Base-by-base conservation (phyloP, 2,888 invertebrate species). In the Cryptophagus acutangulus region DNA sequence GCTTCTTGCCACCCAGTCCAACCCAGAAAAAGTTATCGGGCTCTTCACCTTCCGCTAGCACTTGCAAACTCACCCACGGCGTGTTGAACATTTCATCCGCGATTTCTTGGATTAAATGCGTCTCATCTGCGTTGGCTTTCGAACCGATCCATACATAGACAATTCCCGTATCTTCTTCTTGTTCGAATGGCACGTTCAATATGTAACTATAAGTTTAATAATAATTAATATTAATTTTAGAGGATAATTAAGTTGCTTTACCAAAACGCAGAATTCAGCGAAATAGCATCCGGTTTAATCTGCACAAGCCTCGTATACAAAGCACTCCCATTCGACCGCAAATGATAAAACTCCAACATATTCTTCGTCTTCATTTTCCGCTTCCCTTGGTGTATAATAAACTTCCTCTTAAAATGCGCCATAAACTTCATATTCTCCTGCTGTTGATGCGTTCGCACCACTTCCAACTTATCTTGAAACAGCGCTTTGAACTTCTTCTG, bases 1-100 rank as follows among this genome's bases (percentile, higher is more conserved):
- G 81, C 67, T 92, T 93, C 58, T 82, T 84, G 0, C 94, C 95
- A 38, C 91, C 90, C 2, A 61, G 74, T n/a, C 85, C 94, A 29
- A 93, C 85, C 96, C 96, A 97, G 74, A 96, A 96, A 77, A 96
- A 96, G 65, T 95, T 95, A 63, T 96, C 95, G 0, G 96, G 95
- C 69, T 97, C 97, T 64, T 90, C 90, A 10, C 95, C 95, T 73
- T 96, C 96, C 41, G 83, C 83, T 36, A 94, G 67, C 10, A 91
- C 81, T 74, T 86, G 84, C 49, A 84, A 60, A 66, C 82, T 83
- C 46, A 83, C 80, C 83, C 83, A 84, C 0, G 83, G 82, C 64
- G 75, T 87, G 62, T 90, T 89, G 66, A 90, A 92, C 81, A 92
- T 89, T 61, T 89, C 84, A 62, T 92, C 89, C 1, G 95, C 95